phyloP scores from a whole-genome alignment of 2,888 invertebrate genomes.

The Globia sparganii region DNA sequence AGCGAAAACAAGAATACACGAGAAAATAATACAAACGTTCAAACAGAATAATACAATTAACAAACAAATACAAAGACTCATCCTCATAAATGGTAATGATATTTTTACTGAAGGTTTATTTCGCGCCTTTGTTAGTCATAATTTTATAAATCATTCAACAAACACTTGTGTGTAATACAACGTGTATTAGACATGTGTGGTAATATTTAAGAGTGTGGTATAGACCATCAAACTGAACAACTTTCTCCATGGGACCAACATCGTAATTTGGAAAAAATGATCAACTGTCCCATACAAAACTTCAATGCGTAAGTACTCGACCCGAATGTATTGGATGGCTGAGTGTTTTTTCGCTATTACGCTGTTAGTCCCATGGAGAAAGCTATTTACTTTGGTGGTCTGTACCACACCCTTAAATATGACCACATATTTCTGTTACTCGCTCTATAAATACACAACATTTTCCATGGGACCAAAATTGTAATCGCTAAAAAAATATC shows the following conservation, averaged over 20 bases:
- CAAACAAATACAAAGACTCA: conserved; percentile 38
- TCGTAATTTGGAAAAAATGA: too few species aligned
- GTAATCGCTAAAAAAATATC: neutral
- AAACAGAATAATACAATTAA: conserved; percentile 30
- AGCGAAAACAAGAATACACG: conserved; percentile 12
- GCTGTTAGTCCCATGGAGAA: too few species aligned
- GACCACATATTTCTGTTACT: too few species aligned
- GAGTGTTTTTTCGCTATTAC: too few species aligned
- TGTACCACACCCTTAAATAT: too few species aligned
- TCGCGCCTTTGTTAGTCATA: conserved; percentile 36
- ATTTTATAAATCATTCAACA: conserved; percentile 27
- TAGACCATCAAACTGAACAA: too few species aligned
- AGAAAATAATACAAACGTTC: conserved; percentile 14
- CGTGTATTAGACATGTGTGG: neutral
- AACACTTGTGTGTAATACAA: neutral
- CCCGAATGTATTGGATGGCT: too few species aligned
- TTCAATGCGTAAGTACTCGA: too few species aligned
- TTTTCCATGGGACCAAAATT: neutral
- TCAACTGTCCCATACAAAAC: too few species aligned
- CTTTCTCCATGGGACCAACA: too few species aligned
- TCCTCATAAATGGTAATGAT: conserved; percentile 22
- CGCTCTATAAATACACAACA: neutral
- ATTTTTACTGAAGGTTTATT: conserved; percentile 26
- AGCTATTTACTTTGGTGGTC: too few species aligned
- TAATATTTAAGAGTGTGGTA: neutral